phyloP scores from a whole-genome alignment of 2,113 vertebrate species.

The Xenopus borealis region DNA sequence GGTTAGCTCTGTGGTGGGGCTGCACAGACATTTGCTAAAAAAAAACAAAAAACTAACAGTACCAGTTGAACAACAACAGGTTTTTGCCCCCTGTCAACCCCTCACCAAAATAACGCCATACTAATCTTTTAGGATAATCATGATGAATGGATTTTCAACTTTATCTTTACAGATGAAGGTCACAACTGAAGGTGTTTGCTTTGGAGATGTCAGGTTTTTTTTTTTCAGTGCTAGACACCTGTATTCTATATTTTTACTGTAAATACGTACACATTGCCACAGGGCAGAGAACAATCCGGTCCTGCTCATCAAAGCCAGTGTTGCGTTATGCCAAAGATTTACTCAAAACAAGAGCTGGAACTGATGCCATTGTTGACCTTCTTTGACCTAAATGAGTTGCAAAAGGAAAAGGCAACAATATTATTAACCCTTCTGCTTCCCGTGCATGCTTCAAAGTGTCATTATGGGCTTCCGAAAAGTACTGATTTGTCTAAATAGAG shows the following conservation, averaged over 20 bases:
- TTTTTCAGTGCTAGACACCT: slow-evolving; percentile 42
- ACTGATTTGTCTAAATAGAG: no score
- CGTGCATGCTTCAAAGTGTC: no score
- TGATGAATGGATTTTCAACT: no score
- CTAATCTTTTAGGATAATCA: no score
- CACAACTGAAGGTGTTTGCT: slow-evolving; percentile 12
- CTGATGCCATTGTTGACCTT: slow-evolving; percentile 19
- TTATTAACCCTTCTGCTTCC: no score
- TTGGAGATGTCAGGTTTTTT: neutral
- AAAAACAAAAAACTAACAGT: no score
- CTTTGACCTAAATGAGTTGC: slow-evolving; percentile 6
- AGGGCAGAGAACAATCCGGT: slow-evolving; percentile 33
- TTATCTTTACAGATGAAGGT: slow-evolving; percentile 9
- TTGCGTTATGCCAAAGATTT: slow-evolving; percentile 42
- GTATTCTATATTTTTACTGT: slow-evolving; percentile 43
- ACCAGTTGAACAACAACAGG: no score
- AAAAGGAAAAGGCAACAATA: neutral
- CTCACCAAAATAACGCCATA: no score
- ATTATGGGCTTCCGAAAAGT: no score
- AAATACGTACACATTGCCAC: slow-evolving; percentile 13
- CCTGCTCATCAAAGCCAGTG: slow-evolving; percentile 15
- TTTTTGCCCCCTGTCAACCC: no score
- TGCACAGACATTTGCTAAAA: no score
- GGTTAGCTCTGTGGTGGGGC: no score
- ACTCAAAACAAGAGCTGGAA: slow-evolving; percentile 20